These are phyloP conservation scores for Takifugu ocellatus DNA, from an alignment of 2,797 vertebrate genomes.

Conservation along the genomic window DNA sequence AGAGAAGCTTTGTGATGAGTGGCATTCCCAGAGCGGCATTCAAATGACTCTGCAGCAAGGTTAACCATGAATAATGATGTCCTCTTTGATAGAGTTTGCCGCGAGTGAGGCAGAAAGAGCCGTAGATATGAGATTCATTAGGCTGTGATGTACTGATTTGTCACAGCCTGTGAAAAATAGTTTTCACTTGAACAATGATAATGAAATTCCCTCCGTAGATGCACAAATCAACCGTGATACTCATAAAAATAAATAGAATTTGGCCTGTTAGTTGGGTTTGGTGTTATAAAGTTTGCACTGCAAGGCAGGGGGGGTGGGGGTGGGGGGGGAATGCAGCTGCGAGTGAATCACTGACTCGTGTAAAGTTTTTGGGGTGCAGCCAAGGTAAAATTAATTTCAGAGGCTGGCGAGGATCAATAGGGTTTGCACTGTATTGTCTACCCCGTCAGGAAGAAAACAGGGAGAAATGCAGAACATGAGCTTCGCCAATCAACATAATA, in stretches of 20 bases:
- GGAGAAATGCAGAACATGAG: slow-evolving; percentile 26
- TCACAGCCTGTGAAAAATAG: background rate
- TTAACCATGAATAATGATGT: slow-evolving; percentile 47
- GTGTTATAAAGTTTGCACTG: too few relatives aligned
- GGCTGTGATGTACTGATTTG: slow-evolving; percentile 1
- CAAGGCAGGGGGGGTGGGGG: too few relatives aligned
- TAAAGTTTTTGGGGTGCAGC: slow-evolving; percentile 31
- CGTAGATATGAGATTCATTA: slow-evolving; percentile 22
- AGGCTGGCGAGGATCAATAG: slow-evolving; percentile 47
- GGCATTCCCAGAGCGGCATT: slow-evolving; percentile 36
- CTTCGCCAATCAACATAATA: slow-evolving; percentile 18
- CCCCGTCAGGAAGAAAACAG: slow-evolving; percentile 18
- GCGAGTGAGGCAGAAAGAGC: slow-evolving; percentile 15
- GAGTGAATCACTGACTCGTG: slow-evolving; percentile 28
- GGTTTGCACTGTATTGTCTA: slow-evolving; percentile 45
- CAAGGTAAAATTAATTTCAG: slow-evolving; percentile 45
- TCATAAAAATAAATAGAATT: slow-evolving; percentile 1
- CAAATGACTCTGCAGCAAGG: slow-evolving; percentile 36
- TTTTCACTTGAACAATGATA: background rate
- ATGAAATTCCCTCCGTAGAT: background rate
- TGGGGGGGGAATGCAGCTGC: too few relatives aligned
- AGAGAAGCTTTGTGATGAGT: slow-evolving; percentile 22
- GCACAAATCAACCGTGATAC: background rate
- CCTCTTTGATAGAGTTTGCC: slow-evolving; percentile 25
- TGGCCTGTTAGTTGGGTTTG: background rate